Evolutionary conservation across 2,888 invertebrate genomes (phyloP).

Genomic region (Crematogaster levior): DNA sequence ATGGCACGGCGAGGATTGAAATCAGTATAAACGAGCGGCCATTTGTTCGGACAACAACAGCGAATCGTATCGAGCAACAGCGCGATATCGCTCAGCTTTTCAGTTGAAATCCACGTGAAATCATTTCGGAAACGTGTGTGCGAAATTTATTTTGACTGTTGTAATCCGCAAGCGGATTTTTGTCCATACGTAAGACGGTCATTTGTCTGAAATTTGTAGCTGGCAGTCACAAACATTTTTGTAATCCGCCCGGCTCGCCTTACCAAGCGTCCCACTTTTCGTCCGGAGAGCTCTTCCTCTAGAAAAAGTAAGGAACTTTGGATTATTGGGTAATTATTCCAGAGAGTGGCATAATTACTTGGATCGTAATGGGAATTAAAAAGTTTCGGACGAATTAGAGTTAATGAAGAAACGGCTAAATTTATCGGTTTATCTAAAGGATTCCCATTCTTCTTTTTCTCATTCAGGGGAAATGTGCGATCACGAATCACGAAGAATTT

Average conservation of each 20-base stretch:
- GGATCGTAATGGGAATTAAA: constrained; percentile 40
- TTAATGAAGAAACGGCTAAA: constrained; percentile 33
- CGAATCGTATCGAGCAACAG: not conserved
- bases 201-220: constrained; percentile 16
- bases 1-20: constrained; percentile 18
- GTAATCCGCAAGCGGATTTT: constrained; percentile 15
- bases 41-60: constrained; percentile 38
- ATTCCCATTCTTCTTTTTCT: not conserved
- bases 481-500: not conserved
- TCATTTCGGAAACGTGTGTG: constrained; percentile 26
- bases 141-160: constrained; percentile 26
- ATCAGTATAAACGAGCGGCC: constrained; percentile 42
- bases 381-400: constrained; percentile 37
- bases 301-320: constrained; percentile 21
- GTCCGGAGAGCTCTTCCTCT: not conserved
- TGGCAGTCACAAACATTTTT: not conserved
- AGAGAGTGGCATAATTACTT: constrained; percentile 41
- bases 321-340: not conserved
- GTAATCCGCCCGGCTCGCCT: not conserved
- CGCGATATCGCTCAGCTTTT: constrained; percentile 29
- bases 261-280: constrained; percentile 3
- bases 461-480: not conserved
- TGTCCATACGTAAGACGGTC: not conserved
- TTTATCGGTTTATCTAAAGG: not conserved
- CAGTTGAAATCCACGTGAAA: constrained; percentile 35